phyloP scores from a whole-genome alignment of 1,140 invertebrate genomes.

The Chrysoperla carnea region DNA sequence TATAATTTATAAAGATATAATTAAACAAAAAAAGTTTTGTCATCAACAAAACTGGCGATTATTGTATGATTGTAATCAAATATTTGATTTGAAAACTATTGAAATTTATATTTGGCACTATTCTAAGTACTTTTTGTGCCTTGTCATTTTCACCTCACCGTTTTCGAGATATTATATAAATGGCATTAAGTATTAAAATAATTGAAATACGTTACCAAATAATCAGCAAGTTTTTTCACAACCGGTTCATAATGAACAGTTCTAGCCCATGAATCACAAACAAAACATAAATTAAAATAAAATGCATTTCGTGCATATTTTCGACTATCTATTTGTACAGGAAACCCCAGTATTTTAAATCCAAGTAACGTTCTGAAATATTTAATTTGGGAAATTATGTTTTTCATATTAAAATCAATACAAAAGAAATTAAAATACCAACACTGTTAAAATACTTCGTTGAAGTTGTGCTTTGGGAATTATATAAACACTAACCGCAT shows the following conservation, averaged over 20 bases:
- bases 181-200: constrained; percentile 1
- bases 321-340: constrained; percentile 72
- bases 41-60: no score
- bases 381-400: constrained; percentile 1
- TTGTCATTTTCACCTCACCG: no score
- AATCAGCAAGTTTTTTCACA: constrained; percentile 83
- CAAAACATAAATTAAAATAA: constrained; percentile 91
- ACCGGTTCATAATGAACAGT: constrained; percentile 86
- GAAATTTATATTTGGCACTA: no score
- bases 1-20: no score
- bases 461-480: constrained; percentile 88
- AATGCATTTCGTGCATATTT: constrained; percentile 89
- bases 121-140: no score
- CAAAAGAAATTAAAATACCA: not conserved
- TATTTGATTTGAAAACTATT: no score
- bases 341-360: constrained; percentile 85
- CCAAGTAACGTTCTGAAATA: constrained; percentile 27
- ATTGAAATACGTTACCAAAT: constrained; percentile 42
- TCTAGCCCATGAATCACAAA: constrained; percentile 72
- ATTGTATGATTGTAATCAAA: no score
- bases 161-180: no score
- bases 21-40: no score
- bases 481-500: constrained; percentile 84
- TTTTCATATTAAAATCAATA: constrained; percentile 1
- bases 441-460: constrained; percentile 75